A percentile compares a stretch with the other conserved stretches of the same genome.
Evolutionary conservation across 2,797 vertebrate species (phyloP).

Genomic region (Lutjanus argentimaculatus): DNA sequence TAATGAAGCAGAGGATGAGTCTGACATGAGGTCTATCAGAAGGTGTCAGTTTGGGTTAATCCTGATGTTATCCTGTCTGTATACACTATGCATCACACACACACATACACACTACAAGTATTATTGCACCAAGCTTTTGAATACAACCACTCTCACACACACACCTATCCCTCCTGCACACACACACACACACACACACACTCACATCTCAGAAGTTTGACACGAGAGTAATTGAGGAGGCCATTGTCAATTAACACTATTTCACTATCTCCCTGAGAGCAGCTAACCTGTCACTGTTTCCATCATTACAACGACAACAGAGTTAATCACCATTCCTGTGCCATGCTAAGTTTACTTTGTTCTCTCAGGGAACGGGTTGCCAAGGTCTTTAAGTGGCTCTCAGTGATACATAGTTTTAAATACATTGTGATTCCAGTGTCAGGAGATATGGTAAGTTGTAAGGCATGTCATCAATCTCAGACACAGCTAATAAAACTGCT

Average conservation of each 20-base stretch:
- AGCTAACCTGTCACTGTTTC: slow-evolving; percentile 42
- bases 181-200: slow-evolving; percentile 19
- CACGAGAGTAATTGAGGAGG: slow-evolving; percentile 56
- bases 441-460: slow-evolving; percentile 35
- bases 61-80: slow-evolving; percentile 66
- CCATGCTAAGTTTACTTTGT: slow-evolving; percentile 46
- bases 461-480: neutral
- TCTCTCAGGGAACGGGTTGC: slow-evolving; percentile 22
- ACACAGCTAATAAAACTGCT: neutral
- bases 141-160: slow-evolving; percentile 5
- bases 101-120: slow-evolving; percentile 19
- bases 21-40: slow-evolving; percentile 75
- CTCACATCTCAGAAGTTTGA: slow-evolving; percentile 41
- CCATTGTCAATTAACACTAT: slow-evolving; percentile 63
- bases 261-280: slow-evolving; percentile 49
- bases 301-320: slow-evolving; percentile 38
- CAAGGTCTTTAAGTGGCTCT: slow-evolving; percentile 43
- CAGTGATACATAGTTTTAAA: slow-evolving; percentile 35
- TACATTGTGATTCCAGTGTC: slow-evolving; percentile 3
- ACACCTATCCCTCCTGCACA: slow-evolving; percentile 7
- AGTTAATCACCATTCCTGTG: slow-evolving; percentile 46
- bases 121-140: slow-evolving; percentile 30
- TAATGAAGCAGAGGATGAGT: slow-evolving; percentile 74
- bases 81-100: slow-evolving; percentile 29
- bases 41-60: slow-evolving; percentile 75